A percentile compares a stretch with the other conserved stretches of the same genome.
phyloP scores from a whole-genome alignment of 2,797 vertebrate genomes.

The Notamacropus eugenii region DNA sequence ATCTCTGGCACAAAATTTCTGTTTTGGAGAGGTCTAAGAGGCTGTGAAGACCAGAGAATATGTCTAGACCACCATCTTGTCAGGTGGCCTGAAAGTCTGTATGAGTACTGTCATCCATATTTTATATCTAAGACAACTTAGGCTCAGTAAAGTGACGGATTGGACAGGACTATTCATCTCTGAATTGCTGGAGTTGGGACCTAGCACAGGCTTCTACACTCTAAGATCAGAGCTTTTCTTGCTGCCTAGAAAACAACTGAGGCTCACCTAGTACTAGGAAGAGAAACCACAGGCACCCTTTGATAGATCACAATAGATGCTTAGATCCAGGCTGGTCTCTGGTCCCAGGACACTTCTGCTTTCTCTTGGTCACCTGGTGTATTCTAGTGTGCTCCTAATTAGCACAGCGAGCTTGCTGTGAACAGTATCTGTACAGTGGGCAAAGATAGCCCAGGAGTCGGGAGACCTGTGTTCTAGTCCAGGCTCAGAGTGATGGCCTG shows the following conservation, averaged over 20 bases:
- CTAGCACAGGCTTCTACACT: background rate
- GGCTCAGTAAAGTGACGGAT: background rate
- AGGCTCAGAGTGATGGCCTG: background rate
- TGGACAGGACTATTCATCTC: background rate
- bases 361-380: background rate
- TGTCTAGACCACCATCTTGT: background rate
- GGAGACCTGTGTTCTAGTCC: background rate
- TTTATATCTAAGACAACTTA: background rate
- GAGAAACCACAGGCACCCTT: background rate
- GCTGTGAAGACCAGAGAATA: background rate
- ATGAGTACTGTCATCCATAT: background rate
- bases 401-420: background rate
- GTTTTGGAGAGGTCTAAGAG: background rate
- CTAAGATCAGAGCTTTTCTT: background rate
- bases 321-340: background rate
- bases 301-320: fast-evolving
- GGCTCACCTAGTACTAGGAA: background rate
- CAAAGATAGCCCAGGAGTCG: background rate
- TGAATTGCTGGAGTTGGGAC: background rate
- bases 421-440: background rate
- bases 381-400: background rate
- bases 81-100: background rate
- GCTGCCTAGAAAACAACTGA: background rate
- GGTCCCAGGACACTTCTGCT: background rate
- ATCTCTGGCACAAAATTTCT: background rate